Evolutionary conservation across 1,140 invertebrate genomes (phyloP).

Genomic region (Reticulitermes speratus): DNA sequence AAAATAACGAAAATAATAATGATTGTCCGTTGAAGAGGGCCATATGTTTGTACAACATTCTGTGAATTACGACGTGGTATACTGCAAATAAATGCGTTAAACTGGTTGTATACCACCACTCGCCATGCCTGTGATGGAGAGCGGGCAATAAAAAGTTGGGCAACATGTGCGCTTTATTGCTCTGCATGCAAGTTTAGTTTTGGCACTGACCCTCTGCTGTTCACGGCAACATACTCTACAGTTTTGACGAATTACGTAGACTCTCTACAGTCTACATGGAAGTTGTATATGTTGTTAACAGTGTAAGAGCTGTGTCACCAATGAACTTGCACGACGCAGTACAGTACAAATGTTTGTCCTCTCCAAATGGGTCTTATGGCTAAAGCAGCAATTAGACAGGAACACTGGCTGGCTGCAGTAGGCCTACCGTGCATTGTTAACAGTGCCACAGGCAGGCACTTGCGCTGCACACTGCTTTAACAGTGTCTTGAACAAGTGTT

Average conservation of each 20-base stretch:
- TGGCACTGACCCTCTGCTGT: not conserved
- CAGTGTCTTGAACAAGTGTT: too few species aligned
- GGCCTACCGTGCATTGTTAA: too few species aligned
- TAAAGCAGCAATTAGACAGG: too few species aligned
- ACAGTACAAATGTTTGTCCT: too few species aligned
- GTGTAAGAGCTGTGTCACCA: not conserved
- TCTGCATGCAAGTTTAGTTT: too few species aligned
- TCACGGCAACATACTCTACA: not conserved
- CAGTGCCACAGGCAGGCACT: too few species aligned
- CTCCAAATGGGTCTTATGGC: too few species aligned
- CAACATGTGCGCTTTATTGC: conserved; percentile 10
- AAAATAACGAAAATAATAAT: too few species aligned
- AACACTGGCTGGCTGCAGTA: too few species aligned
- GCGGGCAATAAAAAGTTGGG: not conserved
- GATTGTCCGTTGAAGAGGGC: not conserved
- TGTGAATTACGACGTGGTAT: not conserved
- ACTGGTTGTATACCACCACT: not conserved
- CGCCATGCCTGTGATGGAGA: not conserved
- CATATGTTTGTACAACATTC: not conserved
- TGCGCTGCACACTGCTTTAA: too few species aligned
- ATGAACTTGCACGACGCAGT: not conserved
- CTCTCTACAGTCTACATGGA: not conserved
- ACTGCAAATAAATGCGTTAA: not conserved
- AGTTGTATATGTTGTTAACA: too few species aligned
- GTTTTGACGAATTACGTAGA: conserved; percentile 1